phyloP scores from a whole-genome alignment of 2,888 invertebrate genomes.

The Coleophora flavipennella region DNA sequence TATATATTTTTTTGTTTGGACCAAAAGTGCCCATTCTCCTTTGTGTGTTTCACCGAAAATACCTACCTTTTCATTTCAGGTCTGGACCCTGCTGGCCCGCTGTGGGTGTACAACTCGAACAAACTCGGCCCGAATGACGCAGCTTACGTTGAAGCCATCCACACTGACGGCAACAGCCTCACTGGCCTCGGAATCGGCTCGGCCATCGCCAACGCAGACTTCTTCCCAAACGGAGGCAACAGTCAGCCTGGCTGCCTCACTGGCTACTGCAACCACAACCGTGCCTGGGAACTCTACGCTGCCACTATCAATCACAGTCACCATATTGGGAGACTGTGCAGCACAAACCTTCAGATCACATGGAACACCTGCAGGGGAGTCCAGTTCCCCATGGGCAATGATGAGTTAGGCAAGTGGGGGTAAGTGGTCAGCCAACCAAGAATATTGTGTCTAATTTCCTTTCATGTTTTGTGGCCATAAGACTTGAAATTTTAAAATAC shows the following conservation, averaged over 20 bases:
- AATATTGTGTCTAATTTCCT: not conserved
- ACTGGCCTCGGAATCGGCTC: slow-evolving; percentile 46
- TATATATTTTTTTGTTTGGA: too few species aligned
- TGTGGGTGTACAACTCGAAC: slow-evolving; percentile 20
- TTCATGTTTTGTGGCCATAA: too few species aligned
- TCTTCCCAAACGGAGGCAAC: slow-evolving; percentile 67
- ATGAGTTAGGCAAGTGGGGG: slow-evolving; percentile 24
- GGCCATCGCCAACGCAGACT: slow-evolving; percentile 59
- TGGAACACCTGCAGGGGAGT: slow-evolving; percentile 22
- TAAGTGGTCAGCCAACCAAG: slow-evolving; percentile 5
- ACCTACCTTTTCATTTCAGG: slow-evolving; percentile 18
- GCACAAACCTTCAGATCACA: slow-evolving; percentile 18
- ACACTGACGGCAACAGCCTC: slow-evolving; percentile 47
- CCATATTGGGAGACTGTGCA: slow-evolving; percentile 22
- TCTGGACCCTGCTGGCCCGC: slow-evolving; percentile 32
- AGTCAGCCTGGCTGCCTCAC: slow-evolving; percentile 26
- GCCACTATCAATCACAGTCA: slow-evolving; percentile 27
- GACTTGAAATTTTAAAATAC: too few species aligned
- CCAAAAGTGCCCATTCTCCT: too few species aligned
- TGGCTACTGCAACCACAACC: slow-evolving; percentile 27
- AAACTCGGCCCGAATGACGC: slow-evolving; percentile 30
- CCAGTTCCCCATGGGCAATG: slow-evolving; percentile 27
- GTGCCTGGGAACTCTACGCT: slow-evolving; percentile 32
- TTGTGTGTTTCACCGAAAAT: too few species aligned
- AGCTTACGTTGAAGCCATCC: slow-evolving; percentile 27